These are phyloP conservation scores for Sebastes cheni DNA, from an alignment of 2,797 vertebrate species.

Conservation along the genomic window DNA sequence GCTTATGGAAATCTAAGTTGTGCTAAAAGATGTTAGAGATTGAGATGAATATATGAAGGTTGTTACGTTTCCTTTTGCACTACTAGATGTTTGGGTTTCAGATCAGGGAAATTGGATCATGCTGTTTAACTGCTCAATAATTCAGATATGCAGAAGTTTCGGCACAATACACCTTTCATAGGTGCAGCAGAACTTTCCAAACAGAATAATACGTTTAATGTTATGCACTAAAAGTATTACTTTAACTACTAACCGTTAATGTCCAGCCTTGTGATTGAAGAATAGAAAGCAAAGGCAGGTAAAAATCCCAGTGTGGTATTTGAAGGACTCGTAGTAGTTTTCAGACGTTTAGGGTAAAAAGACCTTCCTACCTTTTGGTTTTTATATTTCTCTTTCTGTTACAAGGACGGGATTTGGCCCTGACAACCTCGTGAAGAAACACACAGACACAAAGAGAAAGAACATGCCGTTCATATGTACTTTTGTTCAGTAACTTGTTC, in stretches of 20 bases:
- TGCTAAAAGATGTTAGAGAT: constrained; percentile 16
- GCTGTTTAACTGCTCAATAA: neutral
- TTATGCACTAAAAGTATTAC: neutral
- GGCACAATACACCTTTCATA: neutral
- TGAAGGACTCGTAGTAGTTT: constrained; percentile 25
- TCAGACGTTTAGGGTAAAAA: constrained; percentile 2
- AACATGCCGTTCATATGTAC: constrained; percentile 2
- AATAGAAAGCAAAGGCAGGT: neutral
- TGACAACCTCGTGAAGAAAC: constrained; percentile 25
- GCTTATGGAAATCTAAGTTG: constrained; percentile 24
- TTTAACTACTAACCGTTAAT: neutral
- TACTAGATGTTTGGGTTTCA: constrained; percentile 10
- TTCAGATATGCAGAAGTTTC: neutral
- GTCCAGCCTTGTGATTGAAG: constrained; percentile 15
- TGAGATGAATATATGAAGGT: constrained; percentile 7
- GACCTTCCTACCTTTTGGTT: constrained; percentile 42
- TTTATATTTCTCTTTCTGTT: constrained; percentile 28
- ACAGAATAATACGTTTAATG: neutral
- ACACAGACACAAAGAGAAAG: neutral
- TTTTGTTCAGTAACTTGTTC: neutral
- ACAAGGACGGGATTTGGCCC: constrained; percentile 31
- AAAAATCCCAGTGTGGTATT: constrained; percentile 6
- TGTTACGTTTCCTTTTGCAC: neutral
- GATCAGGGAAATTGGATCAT: neutral
- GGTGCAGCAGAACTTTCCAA: neutral